phyloP scores from a whole-genome alignment of 2,113 vertebrate genomes.

The Stomatorhinus ivindoensis region DNA sequence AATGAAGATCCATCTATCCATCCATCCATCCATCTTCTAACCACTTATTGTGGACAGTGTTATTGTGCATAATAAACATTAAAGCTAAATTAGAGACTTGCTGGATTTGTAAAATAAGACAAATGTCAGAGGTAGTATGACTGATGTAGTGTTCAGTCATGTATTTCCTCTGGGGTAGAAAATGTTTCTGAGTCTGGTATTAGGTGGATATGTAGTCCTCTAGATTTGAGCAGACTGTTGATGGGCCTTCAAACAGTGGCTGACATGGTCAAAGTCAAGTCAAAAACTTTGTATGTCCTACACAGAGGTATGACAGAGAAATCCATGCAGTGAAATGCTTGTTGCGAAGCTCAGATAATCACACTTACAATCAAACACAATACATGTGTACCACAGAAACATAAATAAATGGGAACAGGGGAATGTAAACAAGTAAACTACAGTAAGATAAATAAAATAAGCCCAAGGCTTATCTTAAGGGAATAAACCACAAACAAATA shows the following conservation, averaged over 20 bases:
- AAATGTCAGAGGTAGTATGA: not conserved
- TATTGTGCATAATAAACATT: not conserved
- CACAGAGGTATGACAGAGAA: not conserved
- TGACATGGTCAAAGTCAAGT: not conserved
- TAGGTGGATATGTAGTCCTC: not conserved
- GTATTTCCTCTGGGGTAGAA: not conserved
- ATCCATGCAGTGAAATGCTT: not conserved
- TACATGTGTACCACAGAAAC: not conserved
- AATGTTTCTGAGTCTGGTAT: not conserved
- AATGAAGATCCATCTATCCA: not conserved
- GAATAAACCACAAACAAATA: not conserved
- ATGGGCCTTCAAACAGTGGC: not conserved
- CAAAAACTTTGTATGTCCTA: not conserved
- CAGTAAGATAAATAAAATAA: not conserved
- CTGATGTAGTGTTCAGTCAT: not conserved
- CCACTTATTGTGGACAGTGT: not conserved
- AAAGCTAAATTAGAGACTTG: not conserved
- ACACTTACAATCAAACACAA: not conserved
- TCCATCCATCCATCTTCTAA: not conserved
- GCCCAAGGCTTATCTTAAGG: not conserved
- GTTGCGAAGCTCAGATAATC: not conserved
- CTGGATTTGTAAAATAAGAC: not conserved
- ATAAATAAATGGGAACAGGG: not conserved
- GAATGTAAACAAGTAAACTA: not conserved
- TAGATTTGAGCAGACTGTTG: not conserved